These are phyloP conservation scores for Hirudinaria manillensis DNA, from an alignment of 2,888 invertebrate genomes.

Conservation along the genomic window DNA sequence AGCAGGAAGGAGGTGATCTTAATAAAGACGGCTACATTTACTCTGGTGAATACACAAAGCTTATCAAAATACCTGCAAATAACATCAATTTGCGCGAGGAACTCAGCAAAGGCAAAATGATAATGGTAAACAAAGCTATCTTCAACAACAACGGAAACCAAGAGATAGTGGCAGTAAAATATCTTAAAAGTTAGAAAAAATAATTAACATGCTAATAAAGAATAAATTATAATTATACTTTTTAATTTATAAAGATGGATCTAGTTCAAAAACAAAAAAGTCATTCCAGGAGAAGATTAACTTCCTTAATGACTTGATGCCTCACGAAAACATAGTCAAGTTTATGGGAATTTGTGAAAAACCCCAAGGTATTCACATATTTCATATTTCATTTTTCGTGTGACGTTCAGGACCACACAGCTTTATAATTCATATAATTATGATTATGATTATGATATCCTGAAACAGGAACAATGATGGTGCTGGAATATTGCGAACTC, in stretches of 20 bases:
- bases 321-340: conserved; percentile 22
- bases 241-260: background rate
- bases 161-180: conserved; percentile 23
- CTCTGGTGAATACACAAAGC: background rate
- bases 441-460: too few relatives aligned
- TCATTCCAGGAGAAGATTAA: background rate
- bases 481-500: conserved; percentile 31
- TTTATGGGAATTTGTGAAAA: background rate
- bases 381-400: too few relatives aligned
- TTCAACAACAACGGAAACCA: conserved; percentile 8
- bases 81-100: conserved; percentile 4
- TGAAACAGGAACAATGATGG: conserved; percentile 25
- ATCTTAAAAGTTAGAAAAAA: conserved; percentile 11
- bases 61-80: conserved; percentile 4
- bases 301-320: background rate
- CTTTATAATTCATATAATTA: background rate
- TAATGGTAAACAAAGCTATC: conserved; percentile 2
- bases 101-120: conserved; percentile 18
- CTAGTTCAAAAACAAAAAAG: background rate
- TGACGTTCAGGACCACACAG: too few relatives aligned
- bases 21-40: conserved; percentile 13
- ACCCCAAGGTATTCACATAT: background rate
- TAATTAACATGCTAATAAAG: too few relatives aligned
- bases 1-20: background rate
- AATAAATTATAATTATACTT: background rate